These are phyloP conservation scores for Pungitius pungitius DNA, from an alignment of 2,113 vertebrate species.

Conservation along the genomic window DNA sequence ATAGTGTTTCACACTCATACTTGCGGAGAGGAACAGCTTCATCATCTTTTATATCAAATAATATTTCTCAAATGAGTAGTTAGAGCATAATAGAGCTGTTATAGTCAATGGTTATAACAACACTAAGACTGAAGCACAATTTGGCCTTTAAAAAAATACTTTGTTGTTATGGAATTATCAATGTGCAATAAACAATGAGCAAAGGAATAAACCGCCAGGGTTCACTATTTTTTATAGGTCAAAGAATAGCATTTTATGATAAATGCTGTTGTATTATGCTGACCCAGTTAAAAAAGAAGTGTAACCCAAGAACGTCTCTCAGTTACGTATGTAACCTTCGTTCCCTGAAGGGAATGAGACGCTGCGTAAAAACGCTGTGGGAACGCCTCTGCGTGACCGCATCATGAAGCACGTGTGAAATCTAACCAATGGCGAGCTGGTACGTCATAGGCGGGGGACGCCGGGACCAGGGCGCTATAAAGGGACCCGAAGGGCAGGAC, in stretches of 20 bases:
- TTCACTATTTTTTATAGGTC: background rate
- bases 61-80: background rate
- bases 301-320: background rate
- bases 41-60: too few species aligned
- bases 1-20: background rate
- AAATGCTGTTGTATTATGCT: background rate
- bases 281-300: background rate
- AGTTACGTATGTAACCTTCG: too few species aligned
- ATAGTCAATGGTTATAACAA: background rate
- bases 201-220: background rate
- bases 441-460: too few species aligned
- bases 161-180: background rate
- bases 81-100: background rate
- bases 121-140: background rate
- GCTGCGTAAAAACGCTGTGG: too few species aligned
- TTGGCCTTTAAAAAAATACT: background rate
- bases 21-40: background rate
- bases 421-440: too few species aligned
- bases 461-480: too few species aligned
- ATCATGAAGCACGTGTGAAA: too few species aligned
- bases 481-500: too few species aligned
- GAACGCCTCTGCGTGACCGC: too few species aligned
- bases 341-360: too few species aligned
- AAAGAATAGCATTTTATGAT: background rate
- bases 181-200: background rate